These are phyloP conservation scores for Drosophila mayri DNA, from an alignment of 1,140 invertebrate species.

Conservation along the genomic window DNA sequence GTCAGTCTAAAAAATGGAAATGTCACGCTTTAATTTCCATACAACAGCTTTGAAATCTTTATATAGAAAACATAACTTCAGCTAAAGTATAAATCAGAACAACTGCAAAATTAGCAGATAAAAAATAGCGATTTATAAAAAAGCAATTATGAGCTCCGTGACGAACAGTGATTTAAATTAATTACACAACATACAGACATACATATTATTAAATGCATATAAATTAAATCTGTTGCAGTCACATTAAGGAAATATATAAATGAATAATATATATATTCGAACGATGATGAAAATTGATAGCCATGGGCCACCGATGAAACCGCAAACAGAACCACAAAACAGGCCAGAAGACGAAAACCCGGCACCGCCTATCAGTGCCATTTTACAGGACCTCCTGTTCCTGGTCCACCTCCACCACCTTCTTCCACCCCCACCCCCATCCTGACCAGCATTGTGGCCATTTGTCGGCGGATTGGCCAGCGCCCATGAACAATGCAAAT, in stretches of 20 bases:
- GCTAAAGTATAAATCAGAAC: not conserved
- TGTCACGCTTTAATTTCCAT: not conserved
- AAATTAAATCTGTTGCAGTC: slow-evolving; percentile 51
- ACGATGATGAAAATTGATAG: slow-evolving; percentile 62
- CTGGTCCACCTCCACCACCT: not conserved
- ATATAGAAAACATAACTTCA: not conserved
- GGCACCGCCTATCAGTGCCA: not conserved
- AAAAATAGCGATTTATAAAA: slow-evolving; percentile 33
- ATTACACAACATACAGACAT: slow-evolving; percentile 37
- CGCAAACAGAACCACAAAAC: slow-evolving; percentile 62
- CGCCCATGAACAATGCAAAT: slow-evolving; percentile 73
- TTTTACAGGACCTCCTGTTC: not conserved
- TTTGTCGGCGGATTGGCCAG: slow-evolving; percentile 38
- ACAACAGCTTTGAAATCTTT: not conserved
- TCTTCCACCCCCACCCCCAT: not conserved
- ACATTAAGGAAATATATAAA: slow-evolving; percentile 18
- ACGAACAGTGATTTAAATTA: slow-evolving; percentile 65
- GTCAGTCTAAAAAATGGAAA: slow-evolving; percentile 16
- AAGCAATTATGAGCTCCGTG: slow-evolving; percentile 13
- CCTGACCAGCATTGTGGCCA: slow-evolving; percentile 41
- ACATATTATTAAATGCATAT: slow-evolving; percentile 54
- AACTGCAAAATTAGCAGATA: slow-evolving; percentile 1
- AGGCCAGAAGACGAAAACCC: slow-evolving; percentile 69
- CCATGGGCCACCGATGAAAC: slow-evolving; percentile 47
- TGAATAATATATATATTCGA: not conserved